phyloP scores from a whole-genome alignment of 2,797 vertebrate genomes.

The Gymnopithys bicolor region DNA sequence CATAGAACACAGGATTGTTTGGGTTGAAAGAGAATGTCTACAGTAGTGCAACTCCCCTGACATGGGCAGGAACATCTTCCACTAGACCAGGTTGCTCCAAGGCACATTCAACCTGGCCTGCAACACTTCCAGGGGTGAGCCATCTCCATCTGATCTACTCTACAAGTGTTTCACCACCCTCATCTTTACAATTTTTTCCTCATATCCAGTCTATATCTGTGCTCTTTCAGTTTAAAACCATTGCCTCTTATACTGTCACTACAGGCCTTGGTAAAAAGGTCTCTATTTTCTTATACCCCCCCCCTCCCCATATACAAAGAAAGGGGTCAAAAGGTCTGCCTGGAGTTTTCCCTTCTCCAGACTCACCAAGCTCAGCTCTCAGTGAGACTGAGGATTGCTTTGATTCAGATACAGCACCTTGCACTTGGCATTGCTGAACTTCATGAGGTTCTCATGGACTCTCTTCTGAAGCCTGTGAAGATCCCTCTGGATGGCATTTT shows the following conservation, averaged over 20 bases:
- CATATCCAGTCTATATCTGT: neutral
- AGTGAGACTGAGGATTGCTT: neutral
- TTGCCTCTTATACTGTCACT: neutral
- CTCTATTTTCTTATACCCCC: neutral
- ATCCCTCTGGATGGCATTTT: neutral
- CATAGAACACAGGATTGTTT: neutral
- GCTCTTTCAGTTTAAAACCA: neutral
- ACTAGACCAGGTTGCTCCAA: neutral
- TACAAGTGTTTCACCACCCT: neutral
- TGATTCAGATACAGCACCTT: neutral
- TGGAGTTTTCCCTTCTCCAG: neutral
- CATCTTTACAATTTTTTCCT: neutral
- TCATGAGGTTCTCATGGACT: neutral
- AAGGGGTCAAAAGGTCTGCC: neutral
- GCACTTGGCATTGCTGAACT: neutral
- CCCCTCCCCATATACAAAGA: fast-evolving
- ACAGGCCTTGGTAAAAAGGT: neutral
- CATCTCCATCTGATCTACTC: neutral
- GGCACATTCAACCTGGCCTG: neutral
- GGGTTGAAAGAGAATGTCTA: neutral
- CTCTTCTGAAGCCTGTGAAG: neutral
- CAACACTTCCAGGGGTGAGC: neutral
- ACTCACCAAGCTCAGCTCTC: neutral
- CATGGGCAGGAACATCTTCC: neutral
- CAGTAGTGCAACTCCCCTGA: fast-evolving